Evolutionary conservation across 2,797 vertebrate species (phyloP).

Genomic region (Lycodopsis pacificus): DNA sequence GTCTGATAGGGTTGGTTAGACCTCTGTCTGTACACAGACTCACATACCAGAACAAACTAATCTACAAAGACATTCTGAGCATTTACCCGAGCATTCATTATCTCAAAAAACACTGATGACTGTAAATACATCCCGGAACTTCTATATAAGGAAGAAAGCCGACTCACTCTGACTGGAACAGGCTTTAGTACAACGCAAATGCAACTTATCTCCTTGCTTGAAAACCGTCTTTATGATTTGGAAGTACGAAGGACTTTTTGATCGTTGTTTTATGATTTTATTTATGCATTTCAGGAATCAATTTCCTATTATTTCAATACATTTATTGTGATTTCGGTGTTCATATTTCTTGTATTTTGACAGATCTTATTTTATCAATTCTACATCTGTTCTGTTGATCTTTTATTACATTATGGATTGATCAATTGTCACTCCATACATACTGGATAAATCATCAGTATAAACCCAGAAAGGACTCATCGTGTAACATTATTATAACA

Average conservation of each 20-base stretch:
- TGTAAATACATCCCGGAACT: background rate
- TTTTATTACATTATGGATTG: background rate
- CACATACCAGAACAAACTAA: background rate
- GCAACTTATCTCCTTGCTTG: background rate
- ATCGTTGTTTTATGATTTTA: background rate
- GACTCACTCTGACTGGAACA: background rate
- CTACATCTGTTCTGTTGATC: background rate
- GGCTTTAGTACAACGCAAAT: background rate
- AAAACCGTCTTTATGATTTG: background rate
- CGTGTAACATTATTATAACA: too few relatives aligned
- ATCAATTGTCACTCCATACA: background rate
- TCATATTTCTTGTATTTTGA: background rate
- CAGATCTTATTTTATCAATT: background rate
- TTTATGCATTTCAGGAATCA: background rate
- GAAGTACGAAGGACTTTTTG: background rate
- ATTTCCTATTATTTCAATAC: fast-evolving
- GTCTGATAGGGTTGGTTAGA: background rate
- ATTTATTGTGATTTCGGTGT: background rate
- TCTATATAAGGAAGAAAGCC: background rate
- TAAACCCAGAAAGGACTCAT: background rate
- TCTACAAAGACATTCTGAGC: constrained; percentile 5
- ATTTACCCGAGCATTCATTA: background rate
- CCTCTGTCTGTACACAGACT: background rate
- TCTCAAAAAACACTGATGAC: background rate
- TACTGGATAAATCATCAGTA: background rate